Evolutionary conservation across 2,797 vertebrate species (phyloP), one percentile per base, ranked within the genome.

Genomic region (Poeciliopsis turneri): DNA sequence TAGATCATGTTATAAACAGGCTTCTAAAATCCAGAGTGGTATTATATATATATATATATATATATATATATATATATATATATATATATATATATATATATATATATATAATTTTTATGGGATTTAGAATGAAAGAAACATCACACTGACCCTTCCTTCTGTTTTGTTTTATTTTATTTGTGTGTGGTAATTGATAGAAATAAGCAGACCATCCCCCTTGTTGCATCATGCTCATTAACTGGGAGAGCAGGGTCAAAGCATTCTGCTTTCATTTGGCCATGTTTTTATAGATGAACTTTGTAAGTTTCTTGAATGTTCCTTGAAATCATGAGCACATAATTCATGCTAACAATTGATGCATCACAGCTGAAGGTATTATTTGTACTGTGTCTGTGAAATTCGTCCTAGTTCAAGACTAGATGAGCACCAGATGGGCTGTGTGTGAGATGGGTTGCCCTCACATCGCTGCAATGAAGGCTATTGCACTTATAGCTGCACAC

Each of bases 381-480:
- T 74, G 20, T 71, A 18, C 28, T 33, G 15, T n/a, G 80, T 36
- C 23, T 79, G 43, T 55, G 0, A 75, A 74, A 51, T 30, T 76
- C 1, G 30, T 6, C 57, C 28, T 36, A 28, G 78, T 16, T 78
- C 43, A 30, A 74, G 72, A 78, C 59, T n/a, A 73, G 72, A 57
- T 78, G 68, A 70, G 66, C 72, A 79, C 70, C 89, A 91, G 84
- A 91, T 87, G 82, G 82, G 76, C 87, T 85, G 77, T 36, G 75
- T 30, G 69, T 79, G 80, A 86, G 83, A 82, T 59, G 80, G 81
- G 72, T 78, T 79, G 28, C 45, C 59, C 78, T 81, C 79, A 72
- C 82, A n/a, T 75, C 64, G 66, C 76, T 81, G 76, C 74, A 82
- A 75, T 82, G 79, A 76, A 79, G 73, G 73, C 64, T 68, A 15